Percentiles rank a stretch among this genome's conserved stretches.
These are phyloP conservation scores for Serrognathus titanus DNA, from an alignment of 2,888 invertebrate genomes.

Conservation along the genomic window DNA sequence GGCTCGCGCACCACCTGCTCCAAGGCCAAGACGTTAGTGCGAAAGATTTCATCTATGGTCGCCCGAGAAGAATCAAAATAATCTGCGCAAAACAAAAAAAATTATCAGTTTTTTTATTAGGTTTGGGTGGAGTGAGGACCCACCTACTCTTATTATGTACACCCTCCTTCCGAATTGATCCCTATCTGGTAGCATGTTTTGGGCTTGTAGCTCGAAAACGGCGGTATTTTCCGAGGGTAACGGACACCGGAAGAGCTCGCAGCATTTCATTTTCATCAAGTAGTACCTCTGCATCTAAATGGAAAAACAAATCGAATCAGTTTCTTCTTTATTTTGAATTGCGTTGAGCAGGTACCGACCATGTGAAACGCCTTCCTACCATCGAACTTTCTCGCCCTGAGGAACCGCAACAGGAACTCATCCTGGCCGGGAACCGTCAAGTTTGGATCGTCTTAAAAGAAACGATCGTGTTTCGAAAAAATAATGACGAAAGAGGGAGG, in stretches of 20 bases:
- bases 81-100: conserved; percentile 36
- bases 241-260: conserved; percentile 47
- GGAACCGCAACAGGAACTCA: conserved; percentile 55
- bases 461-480: conserved; percentile 4
- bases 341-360: conserved; percentile 40
- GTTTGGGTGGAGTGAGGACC: no score
- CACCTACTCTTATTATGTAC: conserved; percentile 49
- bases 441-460: conserved; percentile 42
- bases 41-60: conserved; percentile 53
- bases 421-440: conserved; percentile 52
- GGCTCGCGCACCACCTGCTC: conserved; percentile 54
- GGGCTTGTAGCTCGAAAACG: conserved; percentile 48
- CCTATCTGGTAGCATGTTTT: conserved; percentile 45
- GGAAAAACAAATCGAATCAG: not conserved
- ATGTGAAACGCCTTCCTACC: conserved; percentile 49
- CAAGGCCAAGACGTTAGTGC: conserved; percentile 53
- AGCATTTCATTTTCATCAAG: conserved; percentile 48
- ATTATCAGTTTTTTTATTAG: no score
- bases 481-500: not conserved
- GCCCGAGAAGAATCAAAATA: conserved; percentile 50
- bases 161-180: conserved; percentile 48
- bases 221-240: conserved; percentile 42
- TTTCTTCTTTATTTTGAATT: no score
- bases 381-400: conserved; percentile 57
- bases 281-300: conserved; percentile 48